Conservation (phyloP, 1,140 invertebrate genomes). For the Sycophaga agraensis region DNA sequence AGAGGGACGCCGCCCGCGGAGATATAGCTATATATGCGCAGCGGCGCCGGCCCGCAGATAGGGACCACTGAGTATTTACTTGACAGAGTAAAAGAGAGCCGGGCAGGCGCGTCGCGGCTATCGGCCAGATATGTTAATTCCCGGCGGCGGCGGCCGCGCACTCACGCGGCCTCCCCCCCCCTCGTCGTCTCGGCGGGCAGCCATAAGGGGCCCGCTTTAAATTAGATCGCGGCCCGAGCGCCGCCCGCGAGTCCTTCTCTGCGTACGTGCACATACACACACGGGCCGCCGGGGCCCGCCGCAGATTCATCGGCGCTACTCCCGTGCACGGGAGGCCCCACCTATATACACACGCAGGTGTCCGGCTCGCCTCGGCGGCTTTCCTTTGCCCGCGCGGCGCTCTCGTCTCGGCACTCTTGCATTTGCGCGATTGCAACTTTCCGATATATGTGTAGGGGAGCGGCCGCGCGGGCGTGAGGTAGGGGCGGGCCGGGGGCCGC, state of each 20-base stretch:
- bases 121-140: slow-evolving; percentile 55
- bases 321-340: too few relatives aligned
- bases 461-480: too few relatives aligned
- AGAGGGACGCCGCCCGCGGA: too few relatives aligned
- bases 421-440: too few relatives aligned
- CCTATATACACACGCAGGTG: too few relatives aligned
- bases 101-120: slow-evolving; percentile 33
- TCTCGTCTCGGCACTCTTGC: too few relatives aligned
- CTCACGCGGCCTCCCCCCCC: background rate
- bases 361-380: too few relatives aligned
- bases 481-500: too few relatives aligned
- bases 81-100: background rate
- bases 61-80: background rate
- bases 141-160: slow-evolving; percentile 34
- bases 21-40: too few relatives aligned
- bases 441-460: too few relatives aligned
- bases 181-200: slow-evolving; percentile 28
- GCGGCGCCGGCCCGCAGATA: too few relatives aligned
- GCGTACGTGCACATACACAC: background rate
- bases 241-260: background rate
- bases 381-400: background rate
- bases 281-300: slow-evolving; percentile 19
- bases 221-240: slow-evolving; percentile 46
- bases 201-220: slow-evolving; percentile 46
- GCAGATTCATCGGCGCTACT: slow-evolving; percentile 38